A percentile compares a stretch with the other conserved stretches of the same genome.
phyloP scores from a whole-genome alignment of 2,888 invertebrate species.

The Malthinus flaveolus region DNA sequence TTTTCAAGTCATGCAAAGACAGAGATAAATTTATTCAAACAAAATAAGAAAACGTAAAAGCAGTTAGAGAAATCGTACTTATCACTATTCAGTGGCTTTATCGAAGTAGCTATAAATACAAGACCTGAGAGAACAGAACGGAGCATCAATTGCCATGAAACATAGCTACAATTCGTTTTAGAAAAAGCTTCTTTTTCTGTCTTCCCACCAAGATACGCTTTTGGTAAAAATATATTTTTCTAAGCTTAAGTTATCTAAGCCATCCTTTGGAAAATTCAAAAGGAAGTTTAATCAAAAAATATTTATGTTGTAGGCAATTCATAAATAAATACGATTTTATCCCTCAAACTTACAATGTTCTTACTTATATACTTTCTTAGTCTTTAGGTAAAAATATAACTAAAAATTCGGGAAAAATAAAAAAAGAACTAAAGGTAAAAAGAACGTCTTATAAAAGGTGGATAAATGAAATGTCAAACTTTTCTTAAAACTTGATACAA shows the following conservation, averaged over 20 bases:
- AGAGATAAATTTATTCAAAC: slow-evolving; percentile 18
- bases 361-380: too few species aligned
- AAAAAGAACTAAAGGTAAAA: too few species aligned
- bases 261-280: too few species aligned
- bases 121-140: slow-evolving; percentile 36
- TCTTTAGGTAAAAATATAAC: too few species aligned
- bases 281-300: too few species aligned
- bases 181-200: slow-evolving; percentile 34
- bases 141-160: slow-evolving; percentile 49
- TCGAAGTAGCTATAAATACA: slow-evolving; percentile 44
- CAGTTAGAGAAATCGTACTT: slow-evolving; percentile 42
- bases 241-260: background rate
- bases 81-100: slow-evolving; percentile 47
- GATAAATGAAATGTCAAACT: too few species aligned
- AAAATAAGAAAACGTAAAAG: slow-evolving; percentile 33
- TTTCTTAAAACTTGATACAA: too few species aligned
- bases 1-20: slow-evolving; percentile 10
- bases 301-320: too few species aligned
- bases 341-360: too few species aligned
- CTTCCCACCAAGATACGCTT: slow-evolving; percentile 36
- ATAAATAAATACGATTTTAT: too few species aligned
- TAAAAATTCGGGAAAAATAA: too few species aligned
- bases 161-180: slow-evolving; percentile 47
- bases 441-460: too few species aligned
- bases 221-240: slow-evolving; percentile 26